phyloP scores from a whole-genome alignment of 1,140 invertebrate species.

The Drosophila virilis region DNA sequence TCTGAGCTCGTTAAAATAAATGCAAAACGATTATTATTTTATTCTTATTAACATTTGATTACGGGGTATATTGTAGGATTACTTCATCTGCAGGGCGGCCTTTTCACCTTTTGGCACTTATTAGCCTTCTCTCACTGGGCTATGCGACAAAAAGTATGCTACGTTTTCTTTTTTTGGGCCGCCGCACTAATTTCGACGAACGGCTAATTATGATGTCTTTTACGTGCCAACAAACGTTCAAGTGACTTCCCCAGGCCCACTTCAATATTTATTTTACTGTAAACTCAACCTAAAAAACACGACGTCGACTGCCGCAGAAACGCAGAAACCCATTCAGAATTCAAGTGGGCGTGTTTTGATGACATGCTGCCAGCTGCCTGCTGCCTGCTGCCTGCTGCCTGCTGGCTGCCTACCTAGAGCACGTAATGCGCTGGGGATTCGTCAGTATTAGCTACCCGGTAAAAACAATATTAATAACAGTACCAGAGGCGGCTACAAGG shows the following conservation, averaged over 20 bases:
- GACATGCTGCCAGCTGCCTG: conserved; percentile 67
- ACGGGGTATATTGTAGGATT: background rate
- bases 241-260: conserved; percentile 67
- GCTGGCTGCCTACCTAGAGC: conserved; percentile 77
- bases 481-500: conserved; percentile 52
- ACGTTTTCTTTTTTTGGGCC: conserved; percentile 11
- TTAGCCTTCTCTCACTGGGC: conserved; percentile 41
- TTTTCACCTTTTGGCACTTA: conserved; percentile 47
- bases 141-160: conserved; percentile 36
- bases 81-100: background rate
- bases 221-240: conserved; percentile 80
- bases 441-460: conserved; percentile 75
- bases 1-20: too few relatives aligned
- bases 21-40: too few relatives aligned
- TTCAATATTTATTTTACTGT: conserved; percentile 80
- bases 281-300: conserved; percentile 71
- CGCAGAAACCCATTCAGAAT: conserved; percentile 64
- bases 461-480: conserved; percentile 83
- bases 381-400: conserved; percentile 54
- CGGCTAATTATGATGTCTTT: conserved; percentile 82
- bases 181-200: conserved; percentile 61
- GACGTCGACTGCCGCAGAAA: conserved; percentile 6
- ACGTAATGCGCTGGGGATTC: conserved; percentile 81
- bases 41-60: background rate
- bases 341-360: conserved; percentile 82